Conservation (phyloP, 2,888 invertebrate genomes). For the Eilema caniola region DNA sequence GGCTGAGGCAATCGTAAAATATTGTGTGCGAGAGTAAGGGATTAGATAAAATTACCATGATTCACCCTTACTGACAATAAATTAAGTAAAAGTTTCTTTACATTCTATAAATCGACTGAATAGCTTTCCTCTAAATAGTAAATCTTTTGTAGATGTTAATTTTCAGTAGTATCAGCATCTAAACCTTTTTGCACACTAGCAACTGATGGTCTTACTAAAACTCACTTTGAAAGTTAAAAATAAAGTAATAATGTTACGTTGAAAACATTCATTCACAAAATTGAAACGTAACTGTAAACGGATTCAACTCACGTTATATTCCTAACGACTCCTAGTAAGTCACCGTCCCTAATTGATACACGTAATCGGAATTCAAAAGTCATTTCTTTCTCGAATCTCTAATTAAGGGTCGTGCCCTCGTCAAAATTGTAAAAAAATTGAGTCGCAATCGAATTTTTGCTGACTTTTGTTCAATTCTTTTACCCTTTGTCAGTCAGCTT, state of each 20-base stretch:
- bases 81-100: too few species aligned
- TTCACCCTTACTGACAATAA: too few species aligned
- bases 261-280: background rate
- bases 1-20: too few species aligned
- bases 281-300: conserved; percentile 1
- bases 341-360: conserved; percentile 18
- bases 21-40: too few species aligned
- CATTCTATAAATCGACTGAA: too few species aligned
- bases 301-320: conserved; percentile 7
- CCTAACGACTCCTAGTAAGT: background rate
- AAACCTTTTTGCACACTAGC: too few species aligned
- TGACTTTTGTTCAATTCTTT: background rate
- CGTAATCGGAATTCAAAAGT: conserved; percentile 26
- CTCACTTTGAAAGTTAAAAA: too few species aligned
- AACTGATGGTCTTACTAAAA: too few species aligned
- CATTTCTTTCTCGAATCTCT: conserved; percentile 23
- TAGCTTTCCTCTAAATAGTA: too few species aligned
- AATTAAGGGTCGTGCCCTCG: conserved; percentile 11
- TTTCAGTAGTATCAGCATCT: too few species aligned
- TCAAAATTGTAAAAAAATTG: background rate
- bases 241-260: background rate
- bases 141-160: too few species aligned
- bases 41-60: too few species aligned
- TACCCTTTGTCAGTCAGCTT: background rate
- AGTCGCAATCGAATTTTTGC: background rate